These are phyloP conservation scores for Drosophila birchii DNA, from an alignment of 2,888 invertebrate genomes.

Conservation along the genomic window DNA sequence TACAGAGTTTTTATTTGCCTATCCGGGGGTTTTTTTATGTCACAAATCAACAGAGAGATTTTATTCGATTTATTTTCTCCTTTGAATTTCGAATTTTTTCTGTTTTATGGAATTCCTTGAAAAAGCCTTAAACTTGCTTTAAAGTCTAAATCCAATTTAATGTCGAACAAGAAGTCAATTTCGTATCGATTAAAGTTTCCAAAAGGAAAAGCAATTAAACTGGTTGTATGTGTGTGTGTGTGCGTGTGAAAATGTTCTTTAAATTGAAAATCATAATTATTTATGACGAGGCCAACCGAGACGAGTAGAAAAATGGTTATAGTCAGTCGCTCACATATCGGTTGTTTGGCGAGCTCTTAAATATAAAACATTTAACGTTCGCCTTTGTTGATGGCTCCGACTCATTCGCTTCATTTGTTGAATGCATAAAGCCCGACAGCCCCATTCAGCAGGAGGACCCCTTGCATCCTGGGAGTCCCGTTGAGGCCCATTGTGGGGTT, in stretches of 20 bases:
- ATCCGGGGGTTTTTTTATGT: background rate
- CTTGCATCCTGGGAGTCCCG: slow-evolving; percentile 47
- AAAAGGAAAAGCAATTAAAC: slow-evolving; percentile 53
- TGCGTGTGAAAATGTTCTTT: slow-evolving; percentile 52
- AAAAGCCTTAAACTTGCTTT: slow-evolving; percentile 18
- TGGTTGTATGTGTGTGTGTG: slow-evolving; percentile 13
- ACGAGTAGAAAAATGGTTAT: slow-evolving; percentile 51
- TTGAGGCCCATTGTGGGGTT: slow-evolving; percentile 60
- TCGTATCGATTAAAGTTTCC: slow-evolving; percentile 43
- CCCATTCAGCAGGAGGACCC: slow-evolving; percentile 23
- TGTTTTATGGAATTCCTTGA: background rate
- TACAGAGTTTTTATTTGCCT: slow-evolving; percentile 19
- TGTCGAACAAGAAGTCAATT: slow-evolving; percentile 50
- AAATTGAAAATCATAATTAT: slow-evolving; percentile 76
- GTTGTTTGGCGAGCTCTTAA: slow-evolving; percentile 68
- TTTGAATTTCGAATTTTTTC: slow-evolving; percentile 1
- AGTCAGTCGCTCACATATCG: slow-evolving; percentile 42
- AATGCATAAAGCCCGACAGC: slow-evolving; percentile 58
- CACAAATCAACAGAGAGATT: background rate
- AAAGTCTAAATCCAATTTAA: slow-evolving; percentile 53
- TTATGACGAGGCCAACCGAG: slow-evolving; percentile 35
- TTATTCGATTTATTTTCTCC: background rate
- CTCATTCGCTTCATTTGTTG: slow-evolving; percentile 73
- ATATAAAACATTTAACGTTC: slow-evolving; percentile 74
- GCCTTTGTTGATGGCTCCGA: slow-evolving; percentile 68